Evolutionary conservation across 2,888 invertebrate species (phyloP), one percentile per base, ranked within the genome.

Genomic region (Sipha maydis): DNA sequence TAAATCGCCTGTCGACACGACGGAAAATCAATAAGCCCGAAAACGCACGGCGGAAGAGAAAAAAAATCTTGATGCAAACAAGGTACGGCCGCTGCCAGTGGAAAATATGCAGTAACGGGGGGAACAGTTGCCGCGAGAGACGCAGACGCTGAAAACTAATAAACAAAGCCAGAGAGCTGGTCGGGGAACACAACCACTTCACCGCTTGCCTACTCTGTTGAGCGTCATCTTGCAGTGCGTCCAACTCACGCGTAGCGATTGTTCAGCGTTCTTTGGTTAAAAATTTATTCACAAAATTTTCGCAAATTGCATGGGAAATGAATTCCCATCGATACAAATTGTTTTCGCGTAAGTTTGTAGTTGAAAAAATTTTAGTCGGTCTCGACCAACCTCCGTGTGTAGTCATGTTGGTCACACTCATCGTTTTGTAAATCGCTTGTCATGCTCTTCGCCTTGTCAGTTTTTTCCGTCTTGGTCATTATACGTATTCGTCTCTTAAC

Each of bases 361-460:
- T 8, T 11, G 48, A 48, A 48, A 48, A 48, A 48, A 48, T 48
- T 0, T 14, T 3, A 1, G 11, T 11, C 2, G 48, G 1, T 14
- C 3, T 48, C 14, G 48, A 48, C 48, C 48, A 11, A 3, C 28
- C 7, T 0, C 4, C 14, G 76, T 11, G 48, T 11, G 14, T 14
- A 8, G 48, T 48, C 41, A 82, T 19, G 48, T 88, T 88, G 88
- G 88, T 31, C 31, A 88, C 88, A 31, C 88, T 76, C 2, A 3
- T 19, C 14, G 8, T 75, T 21, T 48, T 4, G 34, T 80, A 88
- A 88, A 88, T 82, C 82, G 88, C 88, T 88, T 25, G 88, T 88
- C 82, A 82, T 88, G 88, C 82, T 88, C 75, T 67, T 75, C 61
- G 80, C 80, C 80, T 88, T 88, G 86, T 88, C 80, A 88, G 80